A percentile compares a stretch with the other conserved stretches of the same genome.
Evolutionary conservation across 2,888 invertebrate species (phyloP).

Genomic region (Tenodera sinensis): DNA sequence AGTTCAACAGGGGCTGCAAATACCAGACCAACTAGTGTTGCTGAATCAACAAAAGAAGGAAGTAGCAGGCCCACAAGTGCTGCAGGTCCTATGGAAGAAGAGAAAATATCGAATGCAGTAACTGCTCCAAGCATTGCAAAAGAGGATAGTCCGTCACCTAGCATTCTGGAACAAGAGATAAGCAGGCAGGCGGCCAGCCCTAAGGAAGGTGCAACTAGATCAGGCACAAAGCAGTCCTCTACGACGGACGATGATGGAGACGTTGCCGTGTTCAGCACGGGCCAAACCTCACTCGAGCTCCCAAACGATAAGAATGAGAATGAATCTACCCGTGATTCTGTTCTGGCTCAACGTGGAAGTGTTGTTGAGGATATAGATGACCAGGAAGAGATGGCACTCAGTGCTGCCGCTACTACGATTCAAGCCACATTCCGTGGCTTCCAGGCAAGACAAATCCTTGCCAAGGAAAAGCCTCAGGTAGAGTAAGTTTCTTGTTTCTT

Average conservation of each 20-base stretch:
- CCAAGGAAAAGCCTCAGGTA: conserved; percentile 12
- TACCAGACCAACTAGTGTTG: background rate
- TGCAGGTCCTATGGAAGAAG: background rate
- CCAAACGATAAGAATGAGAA: background rate
- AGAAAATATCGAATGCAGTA: no score
- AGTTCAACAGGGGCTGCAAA: background rate
- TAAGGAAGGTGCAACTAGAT: background rate
- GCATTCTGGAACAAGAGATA: no score
- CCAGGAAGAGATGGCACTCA: background rate
- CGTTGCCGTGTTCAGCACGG: background rate
- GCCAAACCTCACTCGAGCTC: background rate
- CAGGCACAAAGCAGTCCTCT: background rate
- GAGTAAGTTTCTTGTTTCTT: background rate
- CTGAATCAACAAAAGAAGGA: background rate
- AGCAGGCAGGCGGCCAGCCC: background rate
- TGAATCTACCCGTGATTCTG: background rate
- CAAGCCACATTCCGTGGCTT: conserved; percentile 33
- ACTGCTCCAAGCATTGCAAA: no score
- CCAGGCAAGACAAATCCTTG: conserved; percentile 31
- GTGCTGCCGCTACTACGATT: conserved; percentile 30
- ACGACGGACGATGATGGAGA: background rate
- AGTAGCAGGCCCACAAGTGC: background rate
- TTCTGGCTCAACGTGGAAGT: background rate
- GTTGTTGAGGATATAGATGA: background rate
- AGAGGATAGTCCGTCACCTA: no score